Evolutionary conservation across 1,140 invertebrate genomes (phyloP), one percentile per base, ranked within the genome.

Genomic region (Triops longicaudatus): DNA sequence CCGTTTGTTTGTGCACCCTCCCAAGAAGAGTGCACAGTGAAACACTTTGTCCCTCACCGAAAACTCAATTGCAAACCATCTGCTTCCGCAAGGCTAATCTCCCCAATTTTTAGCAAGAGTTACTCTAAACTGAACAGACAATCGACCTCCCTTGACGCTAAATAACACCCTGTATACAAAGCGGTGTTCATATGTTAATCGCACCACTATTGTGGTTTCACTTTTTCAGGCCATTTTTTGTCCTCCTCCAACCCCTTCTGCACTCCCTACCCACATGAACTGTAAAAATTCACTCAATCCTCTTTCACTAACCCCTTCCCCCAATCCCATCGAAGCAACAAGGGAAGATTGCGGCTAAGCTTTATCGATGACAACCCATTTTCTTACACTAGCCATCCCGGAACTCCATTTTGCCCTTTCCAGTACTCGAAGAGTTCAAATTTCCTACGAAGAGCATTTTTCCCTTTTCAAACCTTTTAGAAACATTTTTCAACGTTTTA

Each of bases 1-100:
- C 6, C 14, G 50, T 63, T 63, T 63, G 50, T 63, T 63, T 63
- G 50, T 63, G 50, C 50, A 63, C 50, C 50, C 50, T 63, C 50
- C 50, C 22, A 22, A 63, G 50, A 22, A 22, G 22, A 63, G 22
- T 6, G 22, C 14, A 63, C 22, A 12, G 50, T 22, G 31, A 37
- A 37, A 37, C 31, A 4, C 2, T 37, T 7, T 4, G 7, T 7
- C 31, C 31, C 31, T 4, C 31, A 2, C 31, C 31, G 7, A 37
- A 37, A 37, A 37, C 31, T 37, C 31, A 37, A 37, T 37, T 37
- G 50, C 22, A 3, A 63, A 22, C 50, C 50, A 63, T 63, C 50
- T 63, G 50, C 50, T 63, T 37, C 50, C 50, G 17, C 50, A 5
- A 14, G 3, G 6, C 50, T 63, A 63, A 63, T 37, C 14, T 63